Evolutionary conservation across 1,140 invertebrate species (phyloP), one percentile per base, ranked within the genome.

Genomic region (Eueides isabella): DNA sequence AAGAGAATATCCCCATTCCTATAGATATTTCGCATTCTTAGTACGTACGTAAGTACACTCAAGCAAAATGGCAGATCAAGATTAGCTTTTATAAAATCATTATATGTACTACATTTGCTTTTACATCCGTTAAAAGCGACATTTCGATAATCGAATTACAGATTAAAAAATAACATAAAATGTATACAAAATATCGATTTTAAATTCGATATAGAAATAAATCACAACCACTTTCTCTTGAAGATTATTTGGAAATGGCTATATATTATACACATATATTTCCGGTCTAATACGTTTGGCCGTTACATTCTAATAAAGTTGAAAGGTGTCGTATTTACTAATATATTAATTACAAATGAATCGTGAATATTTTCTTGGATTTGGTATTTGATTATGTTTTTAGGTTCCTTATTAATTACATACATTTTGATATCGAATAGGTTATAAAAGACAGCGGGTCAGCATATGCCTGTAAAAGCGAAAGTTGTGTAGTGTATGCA

Each of bases 231-330:
- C 48, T 55, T 55, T 55, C 48, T 55, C 48, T 55, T 55, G 12
- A n/a, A 44, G 19, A 23, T 55, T 12, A 26, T 55, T 55, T 23
- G 19, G 48, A 55, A 55, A 55, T 55, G 9, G 48, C 48, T 19
- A 55, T 55, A 55, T 55, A 11, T 55, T 55, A 12, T 44, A 44
- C n/a, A n/a, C n/a, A n/a, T n/a, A n/a, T 23, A 11, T 55, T 55
- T 55, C 48, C 48, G 48, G 48, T 55, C 23, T 55, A 26, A 55
- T 55, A 55, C 48, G 48, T 55, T 55, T 26, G 7, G 48, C 19
- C 23, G 48, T 26, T 55, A 55, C 23, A 55, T 55, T 26, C 23
- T 55, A 26, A 26, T 55, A 55, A 26, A 55, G 48, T 55, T 55
- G 48, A 55, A 55, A 55, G 48, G 48, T 48, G 19, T 55, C 23